These are phyloP conservation scores for Campaea margaritaria DNA, from an alignment of 2,888 invertebrate species.

Conservation along the genomic window DNA sequence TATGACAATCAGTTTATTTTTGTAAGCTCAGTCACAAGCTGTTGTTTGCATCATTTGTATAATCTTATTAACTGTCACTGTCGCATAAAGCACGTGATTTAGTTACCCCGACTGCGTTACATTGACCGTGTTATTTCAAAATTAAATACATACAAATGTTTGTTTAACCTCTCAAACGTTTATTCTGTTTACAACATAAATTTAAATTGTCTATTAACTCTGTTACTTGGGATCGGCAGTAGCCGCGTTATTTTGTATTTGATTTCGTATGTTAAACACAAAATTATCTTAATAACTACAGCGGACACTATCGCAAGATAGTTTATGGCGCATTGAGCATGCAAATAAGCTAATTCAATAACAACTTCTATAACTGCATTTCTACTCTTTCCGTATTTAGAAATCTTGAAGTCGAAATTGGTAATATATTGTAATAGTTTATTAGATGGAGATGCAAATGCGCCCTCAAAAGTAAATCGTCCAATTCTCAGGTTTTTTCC, in stretches of 20 bases:
- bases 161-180: conserved; percentile 24
- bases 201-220: conserved; percentile 21
- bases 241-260: conserved; percentile 14
- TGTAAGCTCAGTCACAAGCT: no score
- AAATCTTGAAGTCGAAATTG: conserved; percentile 29
- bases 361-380: conserved; percentile 24
- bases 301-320: conserved; percentile 9
- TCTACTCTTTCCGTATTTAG: conserved; percentile 24
- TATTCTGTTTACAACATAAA: conserved; percentile 27
- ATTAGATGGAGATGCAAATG: conserved; percentile 22
- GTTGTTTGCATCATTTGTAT: no score
- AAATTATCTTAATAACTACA: conserved; percentile 23
- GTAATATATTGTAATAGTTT: conserved; percentile 28
- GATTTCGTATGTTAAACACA: conserved; percentile 26
- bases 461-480: conserved; percentile 18
- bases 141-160: conserved; percentile 30
- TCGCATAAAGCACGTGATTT: neutral
- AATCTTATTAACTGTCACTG: neutral
- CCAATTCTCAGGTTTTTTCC: conserved; percentile 7
- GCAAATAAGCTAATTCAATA: conserved; percentile 30
- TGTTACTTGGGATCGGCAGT: conserved; percentile 19
- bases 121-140: conserved; percentile 25
- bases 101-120: conserved; percentile 4
- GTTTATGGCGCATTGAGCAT: conserved; percentile 20
- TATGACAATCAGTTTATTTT: no score